Percentiles rank a stretch among this genome's conserved stretches.
phyloP scores from a whole-genome alignment of 2,888 invertebrate species.

The Callosobruchus maculatus region DNA sequence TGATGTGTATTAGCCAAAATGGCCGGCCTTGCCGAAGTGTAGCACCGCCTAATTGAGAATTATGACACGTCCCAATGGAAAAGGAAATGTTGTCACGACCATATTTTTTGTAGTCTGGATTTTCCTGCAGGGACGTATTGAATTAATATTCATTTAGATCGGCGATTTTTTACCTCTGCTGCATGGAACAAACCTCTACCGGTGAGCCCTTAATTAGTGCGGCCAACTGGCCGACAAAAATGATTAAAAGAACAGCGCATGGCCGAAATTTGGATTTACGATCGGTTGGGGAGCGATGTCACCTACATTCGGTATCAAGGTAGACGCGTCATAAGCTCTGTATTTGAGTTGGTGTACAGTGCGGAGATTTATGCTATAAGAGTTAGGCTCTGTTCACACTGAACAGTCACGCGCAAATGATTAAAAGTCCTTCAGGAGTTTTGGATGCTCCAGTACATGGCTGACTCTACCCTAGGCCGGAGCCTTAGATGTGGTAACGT shows the following conservation, averaged over 20 bases:
- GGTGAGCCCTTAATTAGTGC: conserved; percentile 17
- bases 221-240: conserved; percentile 19
- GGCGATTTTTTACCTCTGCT: conserved; percentile 14
- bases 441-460: too few relatives aligned
- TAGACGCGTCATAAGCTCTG: not conserved
- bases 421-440: too few relatives aligned
- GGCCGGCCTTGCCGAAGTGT: conserved; percentile 20
- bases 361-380: too few relatives aligned
- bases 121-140: conserved; percentile 46
- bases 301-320: conserved; percentile 1
- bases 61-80: conserved; percentile 42
- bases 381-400: too few relatives aligned
- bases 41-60: conserved; percentile 39
- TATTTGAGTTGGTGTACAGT: too few relatives aligned
- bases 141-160: conserved; percentile 44
- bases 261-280: not conserved
- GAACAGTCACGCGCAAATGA: too few relatives aligned
- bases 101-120: conserved; percentile 24
- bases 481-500: too few relatives aligned
- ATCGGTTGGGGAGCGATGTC: not conserved
- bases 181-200: not conserved
- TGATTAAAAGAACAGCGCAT: conserved; percentile 26
- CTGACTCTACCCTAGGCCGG: too few relatives aligned
- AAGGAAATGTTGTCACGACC: conserved; percentile 23
- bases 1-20: not conserved